Base-by-base conservation (phyloP, 2,888 invertebrate genomes). In the Myopa testacea region DNA sequence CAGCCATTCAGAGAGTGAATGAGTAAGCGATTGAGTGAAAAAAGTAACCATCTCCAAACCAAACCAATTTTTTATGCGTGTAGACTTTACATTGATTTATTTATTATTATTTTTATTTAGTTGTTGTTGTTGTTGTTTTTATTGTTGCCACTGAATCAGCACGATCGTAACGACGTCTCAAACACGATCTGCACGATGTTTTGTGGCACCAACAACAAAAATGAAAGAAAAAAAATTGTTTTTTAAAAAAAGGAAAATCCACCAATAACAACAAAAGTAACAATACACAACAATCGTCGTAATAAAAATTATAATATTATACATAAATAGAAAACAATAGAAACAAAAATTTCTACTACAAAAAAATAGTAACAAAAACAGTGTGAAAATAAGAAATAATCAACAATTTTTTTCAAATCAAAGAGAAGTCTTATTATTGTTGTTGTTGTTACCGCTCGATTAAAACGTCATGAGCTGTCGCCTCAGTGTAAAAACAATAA, bases 341-440 rank as follows among this genome's bases (percentile, higher is more conserved):
- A 62, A 65, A 52, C 38, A 70, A 62, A 68, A 62, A 62, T 7
- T 62, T 62, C 40, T 14, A 58, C 50, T 19, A 50, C 52, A 4
- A 55, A 69, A 74, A 63, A 45, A 71, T 26, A 71, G 70, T 38
- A 71, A 70, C 63, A 71, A 72, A 16, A 50, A 52, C 65, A 34
- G 16, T 45, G n/a, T 19, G 45, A 68, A 38, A 37, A 67, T 75
- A 75, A 75, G 60, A 60, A 73, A 73, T 75, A 55, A 58, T 67
- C 55, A 67, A 75, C 75, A 67, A 58, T 19, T 75, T 58, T 75
- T 58, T 75, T 67, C 67, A 75, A 75, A 58, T 68, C 62, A 19
- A 19, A 73, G 19, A 55, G 14, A 67, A 75, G 19, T 45, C 50
- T 65, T 26, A 26, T 26, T 26, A 26, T 26, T 26, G 1, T 26